Evolutionary conservation across 2,113 vertebrate genomes (phyloP), one percentile per base, ranked within the genome.

Genomic region (Brienomyrus longianalis): DNA sequence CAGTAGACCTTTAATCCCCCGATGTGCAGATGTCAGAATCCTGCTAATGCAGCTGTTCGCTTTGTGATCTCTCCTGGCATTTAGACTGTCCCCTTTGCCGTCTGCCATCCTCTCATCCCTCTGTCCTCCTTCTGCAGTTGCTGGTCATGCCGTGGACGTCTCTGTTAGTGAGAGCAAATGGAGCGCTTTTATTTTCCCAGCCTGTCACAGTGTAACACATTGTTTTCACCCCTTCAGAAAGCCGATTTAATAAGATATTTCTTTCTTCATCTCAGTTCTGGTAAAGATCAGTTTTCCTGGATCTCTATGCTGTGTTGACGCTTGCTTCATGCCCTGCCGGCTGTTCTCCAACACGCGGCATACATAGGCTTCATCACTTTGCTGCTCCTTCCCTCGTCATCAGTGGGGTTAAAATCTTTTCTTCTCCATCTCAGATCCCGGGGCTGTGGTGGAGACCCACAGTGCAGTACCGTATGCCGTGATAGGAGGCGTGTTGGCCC

Each of bases 391-490:
- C 31, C 39, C 47, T 8, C 35, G 10, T 85, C 83, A 50, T 27
- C 47, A 23, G 48, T 51, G 83, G 3, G 50, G 0, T 54, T 88
- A 80, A 88, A 66, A n/a, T 27, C 27, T 80, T 35, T 54, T 43
- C 90, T 89, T 91, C 74, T 52, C 85, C 27, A 13, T 54, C 52
- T 45, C 93, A 98, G 97, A 98, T 92, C 97, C 97, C 0, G 97
- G 97, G 89, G 97, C 97, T 66, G 96, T 98, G 89, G 97, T 98
- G 70, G 97, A 97, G 93, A 96, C 97, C 52, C 97, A 97, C 95
- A 98, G 96, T 6, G 96, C 97, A 1, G 96, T 98, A 90, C 97
- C 97, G 2, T 98, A 98, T n/a, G 96, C 97, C 35, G 96, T 98
- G 70, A 97, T 98, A 89, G 97, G 97, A 23, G 97, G 97, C 90